These are phyloP conservation scores for Whitmania pigra DNA, from an alignment of 1,140 invertebrate genomes.

Conservation along the genomic window DNA sequence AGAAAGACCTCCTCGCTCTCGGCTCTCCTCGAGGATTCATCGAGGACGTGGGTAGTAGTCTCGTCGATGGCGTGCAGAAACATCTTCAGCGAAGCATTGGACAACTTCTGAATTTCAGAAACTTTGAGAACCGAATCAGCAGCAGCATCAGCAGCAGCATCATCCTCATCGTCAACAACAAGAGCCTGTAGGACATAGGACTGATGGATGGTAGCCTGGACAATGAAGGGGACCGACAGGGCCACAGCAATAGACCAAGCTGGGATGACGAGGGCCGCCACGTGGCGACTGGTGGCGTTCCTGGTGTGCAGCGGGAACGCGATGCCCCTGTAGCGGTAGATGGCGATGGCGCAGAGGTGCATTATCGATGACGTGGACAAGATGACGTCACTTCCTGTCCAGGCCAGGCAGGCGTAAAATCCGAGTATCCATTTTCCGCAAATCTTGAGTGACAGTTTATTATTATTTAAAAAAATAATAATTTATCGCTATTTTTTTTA, in stretches of 20 bases:
- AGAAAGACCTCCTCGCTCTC: background rate
- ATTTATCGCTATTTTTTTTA: no score
- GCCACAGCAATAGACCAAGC: slow-evolving; percentile 20
- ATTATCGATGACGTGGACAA: slow-evolving; percentile 22
- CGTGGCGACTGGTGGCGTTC: slow-evolving; percentile 9
- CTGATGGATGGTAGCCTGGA: slow-evolving; percentile 15
- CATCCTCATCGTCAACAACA: no score
- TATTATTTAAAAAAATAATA: no score
- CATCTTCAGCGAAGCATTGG: background rate
- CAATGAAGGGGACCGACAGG: slow-evolving; percentile 19
- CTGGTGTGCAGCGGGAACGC: slow-evolving; percentile 15
- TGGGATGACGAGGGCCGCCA: slow-evolving; percentile 18
- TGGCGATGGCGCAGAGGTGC: slow-evolving; percentile 24
- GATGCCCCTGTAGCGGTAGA: slow-evolving; percentile 22
- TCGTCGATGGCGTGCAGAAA: background rate
- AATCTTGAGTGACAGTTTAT: slow-evolving; percentile 8
- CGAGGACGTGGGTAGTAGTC: background rate
- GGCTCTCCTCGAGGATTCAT: background rate
- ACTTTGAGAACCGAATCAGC: background rate
- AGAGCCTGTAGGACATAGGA: slow-evolving; percentile 8
- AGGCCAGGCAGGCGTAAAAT: slow-evolving; percentile 19
- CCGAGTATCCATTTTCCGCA: slow-evolving; percentile 18
- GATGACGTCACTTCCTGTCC: slow-evolving; percentile 24
- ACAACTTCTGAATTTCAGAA: background rate
- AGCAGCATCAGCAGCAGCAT: no score